Evolutionary conservation across 1,140 invertebrate genomes (phyloP).

Genomic region (Solenopsis invicta): DNA sequence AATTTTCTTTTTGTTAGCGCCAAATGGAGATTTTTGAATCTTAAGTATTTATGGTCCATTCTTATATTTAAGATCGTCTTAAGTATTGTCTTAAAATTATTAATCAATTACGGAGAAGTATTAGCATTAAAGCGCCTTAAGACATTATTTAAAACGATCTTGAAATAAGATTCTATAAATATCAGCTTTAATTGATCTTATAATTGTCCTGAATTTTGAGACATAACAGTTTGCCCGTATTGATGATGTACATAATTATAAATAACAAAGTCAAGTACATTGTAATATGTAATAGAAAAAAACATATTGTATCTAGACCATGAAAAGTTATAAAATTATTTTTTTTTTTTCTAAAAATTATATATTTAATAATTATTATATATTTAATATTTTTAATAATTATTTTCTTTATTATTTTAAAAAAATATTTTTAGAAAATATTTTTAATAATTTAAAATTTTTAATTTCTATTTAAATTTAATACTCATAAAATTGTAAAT

Average conservation of each 20-base stretch:
- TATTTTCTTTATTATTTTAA: no score
- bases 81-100: no score
- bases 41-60: no score
- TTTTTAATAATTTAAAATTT: neutral
- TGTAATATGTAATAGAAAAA: neutral
- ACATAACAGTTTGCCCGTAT: neutral
- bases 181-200: neutral
- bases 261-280: neutral
- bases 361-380: no score
- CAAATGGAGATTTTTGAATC: no score
- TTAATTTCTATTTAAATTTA: neutral
- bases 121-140: no score
- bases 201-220: neutral
- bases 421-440: no score
- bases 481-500: neutral
- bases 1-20: neutral
- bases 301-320: neutral
- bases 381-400: no score
- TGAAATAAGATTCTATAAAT: no score
- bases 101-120: no score
- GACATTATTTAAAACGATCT: no score
- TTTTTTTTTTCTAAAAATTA: neutral
- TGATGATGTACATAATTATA: neutral
- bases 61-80: no score
- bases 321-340: neutral